Conservation (phyloP, 2,888 invertebrate species). For the Pediacus dermestoides region DNA sequence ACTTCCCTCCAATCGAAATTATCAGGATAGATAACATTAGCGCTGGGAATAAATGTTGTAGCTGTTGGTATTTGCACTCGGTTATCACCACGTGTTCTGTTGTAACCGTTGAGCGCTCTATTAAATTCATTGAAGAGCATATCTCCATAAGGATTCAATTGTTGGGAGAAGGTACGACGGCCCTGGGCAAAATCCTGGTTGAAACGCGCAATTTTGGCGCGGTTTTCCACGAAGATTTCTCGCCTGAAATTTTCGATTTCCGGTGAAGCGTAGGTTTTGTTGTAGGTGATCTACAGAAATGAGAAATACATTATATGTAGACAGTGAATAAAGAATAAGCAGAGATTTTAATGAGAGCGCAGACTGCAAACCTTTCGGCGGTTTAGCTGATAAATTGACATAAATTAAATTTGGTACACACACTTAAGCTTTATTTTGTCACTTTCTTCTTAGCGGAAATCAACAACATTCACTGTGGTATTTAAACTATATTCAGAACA, state of each 20-base stretch:
- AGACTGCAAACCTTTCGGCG: no score
- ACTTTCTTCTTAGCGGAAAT: no score
- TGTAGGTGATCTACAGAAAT: conserved; percentile 36
- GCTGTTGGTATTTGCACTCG: conserved; percentile 22
- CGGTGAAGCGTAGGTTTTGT: conserved; percentile 39
- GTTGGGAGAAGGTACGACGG: conserved; percentile 37
- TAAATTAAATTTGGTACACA: no score
- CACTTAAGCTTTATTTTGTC: no score
- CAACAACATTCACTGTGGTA: no score
- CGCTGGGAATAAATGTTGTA: conserved; percentile 41
- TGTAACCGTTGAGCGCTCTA: conserved; percentile 43
- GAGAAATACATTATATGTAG: conserved; percentile 1
- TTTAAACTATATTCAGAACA: no score
- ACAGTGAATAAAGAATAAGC: conserved; percentile 5
- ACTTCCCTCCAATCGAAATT: conserved; percentile 45
- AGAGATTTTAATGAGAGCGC: not conserved
- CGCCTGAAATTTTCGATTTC: conserved; percentile 40
- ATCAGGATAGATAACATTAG: conserved; percentile 42
- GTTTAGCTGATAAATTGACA: no score
- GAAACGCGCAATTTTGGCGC: conserved; percentile 40
- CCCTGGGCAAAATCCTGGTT: conserved; percentile 44
- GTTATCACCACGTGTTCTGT: conserved; percentile 33
- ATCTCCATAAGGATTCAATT: conserved; percentile 44
- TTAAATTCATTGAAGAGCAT: conserved; percentile 45
- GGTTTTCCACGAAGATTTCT: conserved; percentile 46